phyloP scores from a whole-genome alignment of 2,888 invertebrate species.

The Euplagia quadripunctaria region DNA sequence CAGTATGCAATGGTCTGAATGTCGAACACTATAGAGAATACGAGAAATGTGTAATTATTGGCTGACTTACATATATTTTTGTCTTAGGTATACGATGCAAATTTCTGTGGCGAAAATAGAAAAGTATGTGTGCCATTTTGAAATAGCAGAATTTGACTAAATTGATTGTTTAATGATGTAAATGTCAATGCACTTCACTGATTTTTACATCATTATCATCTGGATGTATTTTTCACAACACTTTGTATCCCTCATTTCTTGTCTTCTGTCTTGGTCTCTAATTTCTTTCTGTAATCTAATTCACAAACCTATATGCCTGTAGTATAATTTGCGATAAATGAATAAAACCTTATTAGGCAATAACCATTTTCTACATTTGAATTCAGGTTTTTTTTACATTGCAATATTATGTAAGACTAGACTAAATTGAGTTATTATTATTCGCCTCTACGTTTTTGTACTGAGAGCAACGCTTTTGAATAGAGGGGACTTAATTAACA shows the following conservation, averaged over 20 bases:
- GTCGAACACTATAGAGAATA: too few species aligned
- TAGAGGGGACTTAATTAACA: neutral
- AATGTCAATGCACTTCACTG: neutral
- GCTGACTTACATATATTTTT: slow-evolving; percentile 46
- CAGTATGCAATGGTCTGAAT: slow-evolving; percentile 27
- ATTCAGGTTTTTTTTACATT: neutral
- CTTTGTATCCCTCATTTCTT: neutral
- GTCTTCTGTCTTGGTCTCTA: too few species aligned
- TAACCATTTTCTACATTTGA: neutral
- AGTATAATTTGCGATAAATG: too few species aligned
- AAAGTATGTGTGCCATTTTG: too few species aligned
- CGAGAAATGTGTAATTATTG: slow-evolving; percentile 51
- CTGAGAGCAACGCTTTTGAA: neutral
- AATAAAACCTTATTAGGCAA: too few species aligned
- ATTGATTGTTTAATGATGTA: neutral
- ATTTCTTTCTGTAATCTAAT: too few species aligned
- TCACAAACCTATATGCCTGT: too few species aligned
- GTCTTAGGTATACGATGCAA: slow-evolving; percentile 23
- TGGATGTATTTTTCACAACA: neutral
- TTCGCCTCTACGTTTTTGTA: neutral
- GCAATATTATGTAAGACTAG: neutral
- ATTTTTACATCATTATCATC: neutral
- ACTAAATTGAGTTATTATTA: neutral
- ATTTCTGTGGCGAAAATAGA: too few species aligned
- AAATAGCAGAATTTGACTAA: too few species aligned